Conservation (phyloP, 2,113 vertebrate species). For the Rhea americana region DNA sequence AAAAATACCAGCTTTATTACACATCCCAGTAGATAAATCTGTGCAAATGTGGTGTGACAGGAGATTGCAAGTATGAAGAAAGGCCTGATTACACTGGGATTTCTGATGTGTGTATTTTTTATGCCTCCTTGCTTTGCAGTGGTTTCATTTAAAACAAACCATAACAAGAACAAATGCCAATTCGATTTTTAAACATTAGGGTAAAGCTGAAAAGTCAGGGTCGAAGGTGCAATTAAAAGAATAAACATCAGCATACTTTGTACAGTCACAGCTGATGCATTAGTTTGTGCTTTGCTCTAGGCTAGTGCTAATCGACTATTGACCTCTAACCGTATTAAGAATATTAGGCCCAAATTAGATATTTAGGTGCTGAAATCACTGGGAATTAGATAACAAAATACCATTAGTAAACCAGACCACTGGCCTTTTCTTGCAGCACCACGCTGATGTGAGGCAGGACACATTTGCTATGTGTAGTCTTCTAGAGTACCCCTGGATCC, state of each 20-base stretch:
- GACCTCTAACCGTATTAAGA: background rate
- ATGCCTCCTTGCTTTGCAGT: background rate
- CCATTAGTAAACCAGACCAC: background rate
- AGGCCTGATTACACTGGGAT: background rate
- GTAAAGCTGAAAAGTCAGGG: background rate
- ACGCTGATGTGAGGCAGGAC: background rate
- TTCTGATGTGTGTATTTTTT: background rate
- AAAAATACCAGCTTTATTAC: background rate
- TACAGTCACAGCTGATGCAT: background rate
- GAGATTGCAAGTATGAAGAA: background rate
- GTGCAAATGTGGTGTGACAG: background rate
- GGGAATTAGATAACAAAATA: background rate
- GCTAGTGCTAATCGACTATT: background rate
- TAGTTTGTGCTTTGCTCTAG: background rate
- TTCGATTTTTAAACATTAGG: background rate
- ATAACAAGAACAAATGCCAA: background rate
- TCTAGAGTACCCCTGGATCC: background rate
- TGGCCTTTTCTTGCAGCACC: background rate
- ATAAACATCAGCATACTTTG: background rate
- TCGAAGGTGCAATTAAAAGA: background rate
- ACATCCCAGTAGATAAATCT: background rate
- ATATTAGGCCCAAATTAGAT: background rate
- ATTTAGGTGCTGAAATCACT: background rate
- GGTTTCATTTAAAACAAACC: background rate
- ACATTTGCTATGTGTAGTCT: background rate